Percentiles rank a stretch among this genome's conserved stretches.
Conservation (phyloP, 1,140 invertebrate genomes). For the Plectrocnemia conspersa region DNA sequence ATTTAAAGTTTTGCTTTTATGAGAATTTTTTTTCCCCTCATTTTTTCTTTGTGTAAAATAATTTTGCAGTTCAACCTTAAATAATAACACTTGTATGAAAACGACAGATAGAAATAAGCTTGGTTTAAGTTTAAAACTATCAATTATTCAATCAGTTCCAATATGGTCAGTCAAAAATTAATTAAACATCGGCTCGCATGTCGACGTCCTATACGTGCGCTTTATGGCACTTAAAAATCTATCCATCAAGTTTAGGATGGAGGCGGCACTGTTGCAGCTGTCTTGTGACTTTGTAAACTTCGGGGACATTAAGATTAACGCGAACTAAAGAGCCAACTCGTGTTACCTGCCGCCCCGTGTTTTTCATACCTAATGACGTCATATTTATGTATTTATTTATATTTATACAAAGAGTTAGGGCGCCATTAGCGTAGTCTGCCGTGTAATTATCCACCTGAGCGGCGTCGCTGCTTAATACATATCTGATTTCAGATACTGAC, state of each 20-base stretch:
- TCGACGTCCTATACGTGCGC: no score
- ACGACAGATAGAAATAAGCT: no score
- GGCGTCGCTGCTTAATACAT: slow-evolving; percentile 18
- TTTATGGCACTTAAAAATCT: slow-evolving; percentile 10
- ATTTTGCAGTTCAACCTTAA: no score
- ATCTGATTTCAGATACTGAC: slow-evolving; percentile 18
- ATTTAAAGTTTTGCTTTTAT: no score
- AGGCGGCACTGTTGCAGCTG: slow-evolving; percentile 21
- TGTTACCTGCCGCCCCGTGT: slow-evolving; percentile 24
- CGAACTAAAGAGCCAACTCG: slow-evolving; percentile 30
- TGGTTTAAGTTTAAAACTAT: no score
- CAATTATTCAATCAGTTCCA: no score
- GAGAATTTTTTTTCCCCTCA: no score
- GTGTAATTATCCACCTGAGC: slow-evolving; percentile 22
- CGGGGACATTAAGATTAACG: slow-evolving; percentile 34
- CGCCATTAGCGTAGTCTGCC: slow-evolving; percentile 25
- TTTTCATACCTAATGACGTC: slow-evolving; percentile 26
- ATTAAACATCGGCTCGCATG: no score
- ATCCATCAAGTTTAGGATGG: slow-evolving; percentile 7
- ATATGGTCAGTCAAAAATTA: no score
- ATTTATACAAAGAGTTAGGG: slow-evolving; percentile 31
- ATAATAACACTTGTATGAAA: no score
- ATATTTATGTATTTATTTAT: slow-evolving; percentile 30
- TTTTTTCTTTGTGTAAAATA: no score
- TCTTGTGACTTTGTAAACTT: slow-evolving; percentile 28